phyloP scores from a whole-genome alignment of 2,113 vertebrate species.

The Vulpes lagopus region DNA sequence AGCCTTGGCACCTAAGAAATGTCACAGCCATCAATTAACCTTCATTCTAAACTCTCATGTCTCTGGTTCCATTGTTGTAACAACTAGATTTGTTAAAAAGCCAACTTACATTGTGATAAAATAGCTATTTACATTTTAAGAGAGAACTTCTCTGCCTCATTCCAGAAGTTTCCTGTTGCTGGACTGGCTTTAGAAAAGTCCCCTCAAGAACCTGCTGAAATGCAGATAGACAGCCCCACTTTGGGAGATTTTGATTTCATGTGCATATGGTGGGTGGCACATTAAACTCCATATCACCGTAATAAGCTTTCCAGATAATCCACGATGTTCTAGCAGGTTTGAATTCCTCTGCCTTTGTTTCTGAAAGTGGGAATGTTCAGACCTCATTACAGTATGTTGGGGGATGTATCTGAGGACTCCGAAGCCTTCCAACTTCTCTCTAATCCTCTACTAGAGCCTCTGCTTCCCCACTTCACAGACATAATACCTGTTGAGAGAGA shows the following conservation, averaged over 20 bases:
- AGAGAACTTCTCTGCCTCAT: background rate
- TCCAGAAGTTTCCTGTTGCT: background rate
- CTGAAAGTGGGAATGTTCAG: background rate
- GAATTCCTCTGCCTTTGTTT: slow-evolving; percentile 6
- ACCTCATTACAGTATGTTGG: background rate
- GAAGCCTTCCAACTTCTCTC: background rate
- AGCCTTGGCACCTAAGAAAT: background rate
- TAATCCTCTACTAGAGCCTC: background rate
- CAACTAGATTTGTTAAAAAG: background rate
- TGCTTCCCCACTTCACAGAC: background rate
- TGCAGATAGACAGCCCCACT: background rate
- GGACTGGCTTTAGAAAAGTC: slow-evolving; percentile 4
- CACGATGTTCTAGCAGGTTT: background rate
- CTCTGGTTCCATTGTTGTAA: background rate
- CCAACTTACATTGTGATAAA: background rate
- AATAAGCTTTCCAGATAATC: background rate
- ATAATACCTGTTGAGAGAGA: background rate
- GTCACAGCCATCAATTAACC: background rate
- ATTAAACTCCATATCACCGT: background rate
- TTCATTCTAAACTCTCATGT: background rate
- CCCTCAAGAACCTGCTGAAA: background rate
- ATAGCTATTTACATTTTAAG: background rate
- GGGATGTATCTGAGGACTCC: background rate
- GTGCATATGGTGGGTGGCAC: background rate
- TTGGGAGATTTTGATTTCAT: slow-evolving; percentile 7